A percentile compares a stretch with the other conserved stretches of the same genome.
Evolutionary conservation across 2,888 invertebrate species (phyloP).

Genomic region (Spisula solida): DNA sequence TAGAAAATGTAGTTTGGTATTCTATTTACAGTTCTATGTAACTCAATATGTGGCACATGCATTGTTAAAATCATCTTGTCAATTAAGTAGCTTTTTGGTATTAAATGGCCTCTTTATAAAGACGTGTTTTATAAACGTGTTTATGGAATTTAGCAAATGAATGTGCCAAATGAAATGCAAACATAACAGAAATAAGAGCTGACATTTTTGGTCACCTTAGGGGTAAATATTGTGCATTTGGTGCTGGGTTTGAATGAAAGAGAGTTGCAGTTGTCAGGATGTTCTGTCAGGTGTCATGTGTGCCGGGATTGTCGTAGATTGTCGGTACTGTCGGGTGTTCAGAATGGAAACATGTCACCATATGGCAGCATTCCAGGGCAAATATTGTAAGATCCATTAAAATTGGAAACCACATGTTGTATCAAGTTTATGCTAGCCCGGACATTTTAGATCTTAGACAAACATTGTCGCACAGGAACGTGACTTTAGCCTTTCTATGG

Average conservation of each 20-base stretch:
- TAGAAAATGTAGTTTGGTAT: no score
- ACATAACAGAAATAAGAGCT: neutral
- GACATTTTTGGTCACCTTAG: neutral
- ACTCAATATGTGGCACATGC: no score
- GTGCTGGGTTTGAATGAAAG: neutral
- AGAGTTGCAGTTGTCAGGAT: neutral
- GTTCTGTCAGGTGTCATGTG: neutral
- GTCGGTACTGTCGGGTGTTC: neutral
- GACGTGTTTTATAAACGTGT: no score
- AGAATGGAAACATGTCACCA: conserved; percentile 27
- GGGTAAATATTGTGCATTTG: neutral
- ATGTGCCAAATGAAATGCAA: no score
- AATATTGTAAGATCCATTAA: neutral
- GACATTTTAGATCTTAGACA: conserved; percentile 19
- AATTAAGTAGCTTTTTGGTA: no score
- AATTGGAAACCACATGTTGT: conserved; percentile 3
- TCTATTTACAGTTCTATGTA: no score
- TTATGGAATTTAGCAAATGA: no score
- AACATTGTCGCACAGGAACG: conserved; percentile 22
- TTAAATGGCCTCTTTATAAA: no score
- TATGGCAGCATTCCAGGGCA: conserved; percentile 34
- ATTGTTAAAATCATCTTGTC: no score
- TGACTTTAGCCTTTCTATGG: conserved; percentile 46
- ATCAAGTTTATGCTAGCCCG: neutral
- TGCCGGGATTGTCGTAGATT: neutral